Evolutionary conservation across 2,113 vertebrate genomes (phyloP).

Genomic region (Centropus unirufus): DNA sequence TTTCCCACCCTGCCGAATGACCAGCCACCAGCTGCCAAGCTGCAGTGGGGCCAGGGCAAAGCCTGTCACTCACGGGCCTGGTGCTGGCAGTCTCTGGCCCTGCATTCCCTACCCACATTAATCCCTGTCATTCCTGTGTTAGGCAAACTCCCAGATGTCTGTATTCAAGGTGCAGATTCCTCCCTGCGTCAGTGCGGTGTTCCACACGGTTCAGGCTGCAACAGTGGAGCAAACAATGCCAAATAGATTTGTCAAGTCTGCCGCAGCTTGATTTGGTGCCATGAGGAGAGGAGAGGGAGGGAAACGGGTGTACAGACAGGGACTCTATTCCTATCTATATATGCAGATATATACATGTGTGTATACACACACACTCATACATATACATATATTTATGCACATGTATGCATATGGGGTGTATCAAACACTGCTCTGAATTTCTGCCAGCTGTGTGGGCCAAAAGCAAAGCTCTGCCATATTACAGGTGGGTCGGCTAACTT

Average conservation of each 20-base stretch:
- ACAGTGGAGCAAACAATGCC: conserved; percentile 62
- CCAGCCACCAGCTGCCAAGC: neutral
- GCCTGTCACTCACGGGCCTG: neutral
- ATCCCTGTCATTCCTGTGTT: neutral
- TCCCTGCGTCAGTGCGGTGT: neutral
- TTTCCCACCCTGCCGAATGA: neutral
- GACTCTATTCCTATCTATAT: neutral
- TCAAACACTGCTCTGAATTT: conserved; percentile 26
- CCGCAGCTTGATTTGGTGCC: conserved; percentile 78
- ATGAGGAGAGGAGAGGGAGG: conserved; percentile 48
- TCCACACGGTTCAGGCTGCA: conserved; percentile 34
- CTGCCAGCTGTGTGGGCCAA: conserved; percentile 50
- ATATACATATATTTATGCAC: neutral
- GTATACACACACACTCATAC: neutral
- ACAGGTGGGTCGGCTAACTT: neutral
- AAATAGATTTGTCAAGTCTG: conserved; percentile 82
- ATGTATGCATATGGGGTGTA: neutral
- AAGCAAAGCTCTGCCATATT: conserved; percentile 51
- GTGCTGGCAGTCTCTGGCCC: neutral
- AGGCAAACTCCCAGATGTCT: conserved; percentile 22
- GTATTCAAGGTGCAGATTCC: conserved; percentile 35
- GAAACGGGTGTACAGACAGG: conserved; percentile 17
- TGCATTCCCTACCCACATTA: rapidly evolving
- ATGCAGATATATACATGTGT: neutral
- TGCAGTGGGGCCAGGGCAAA: neutral